phyloP scores from a whole-genome alignment of 1,140 invertebrate species.

The Drosophila sp. region DNA sequence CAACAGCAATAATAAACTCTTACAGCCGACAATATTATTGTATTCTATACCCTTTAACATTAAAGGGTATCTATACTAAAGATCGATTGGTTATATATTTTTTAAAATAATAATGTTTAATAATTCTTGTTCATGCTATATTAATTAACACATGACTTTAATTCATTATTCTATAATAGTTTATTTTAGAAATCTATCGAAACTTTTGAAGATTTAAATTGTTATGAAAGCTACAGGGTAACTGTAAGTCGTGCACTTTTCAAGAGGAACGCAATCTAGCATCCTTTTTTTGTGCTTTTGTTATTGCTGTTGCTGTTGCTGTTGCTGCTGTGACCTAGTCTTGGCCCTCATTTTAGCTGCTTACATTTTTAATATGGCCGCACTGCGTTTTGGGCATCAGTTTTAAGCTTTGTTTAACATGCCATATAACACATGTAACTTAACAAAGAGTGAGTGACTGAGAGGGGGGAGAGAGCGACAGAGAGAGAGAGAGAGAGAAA shows the following conservation, averaged over 20 bases:
- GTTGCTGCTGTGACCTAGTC: background rate
- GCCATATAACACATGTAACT: slow-evolving; percentile 45
- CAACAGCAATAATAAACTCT: slow-evolving; percentile 19
- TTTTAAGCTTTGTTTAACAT: slow-evolving; percentile 49
- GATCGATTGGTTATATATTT: no score
- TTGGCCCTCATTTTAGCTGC: slow-evolving; percentile 10
- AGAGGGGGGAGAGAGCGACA: background rate
- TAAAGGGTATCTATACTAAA: background rate
- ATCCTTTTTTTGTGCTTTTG: background rate
- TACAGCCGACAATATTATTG: slow-evolving; percentile 34
- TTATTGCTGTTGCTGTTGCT: background rate
- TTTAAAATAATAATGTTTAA: no score
- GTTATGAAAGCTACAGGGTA: background rate
- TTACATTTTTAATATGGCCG: slow-evolving; percentile 50
- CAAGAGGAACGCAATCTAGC: background rate
- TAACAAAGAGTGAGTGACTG: background rate
- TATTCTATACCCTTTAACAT: slow-evolving; percentile 34
- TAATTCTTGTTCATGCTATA: no score
- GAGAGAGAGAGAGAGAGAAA: background rate
- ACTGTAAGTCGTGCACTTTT: background rate
- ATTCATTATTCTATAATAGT: no score
- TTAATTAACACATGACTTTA: no score
- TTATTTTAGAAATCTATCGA: no score
- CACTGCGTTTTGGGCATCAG: slow-evolving; percentile 36
- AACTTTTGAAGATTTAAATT: no score